Percentiles rank a stretch among this genome's conserved stretches.
Evolutionary conservation across 37 sponge, comb jelly and placozoan genomes (phyloP).

Genomic region (Theonella swinhoei): DNA sequence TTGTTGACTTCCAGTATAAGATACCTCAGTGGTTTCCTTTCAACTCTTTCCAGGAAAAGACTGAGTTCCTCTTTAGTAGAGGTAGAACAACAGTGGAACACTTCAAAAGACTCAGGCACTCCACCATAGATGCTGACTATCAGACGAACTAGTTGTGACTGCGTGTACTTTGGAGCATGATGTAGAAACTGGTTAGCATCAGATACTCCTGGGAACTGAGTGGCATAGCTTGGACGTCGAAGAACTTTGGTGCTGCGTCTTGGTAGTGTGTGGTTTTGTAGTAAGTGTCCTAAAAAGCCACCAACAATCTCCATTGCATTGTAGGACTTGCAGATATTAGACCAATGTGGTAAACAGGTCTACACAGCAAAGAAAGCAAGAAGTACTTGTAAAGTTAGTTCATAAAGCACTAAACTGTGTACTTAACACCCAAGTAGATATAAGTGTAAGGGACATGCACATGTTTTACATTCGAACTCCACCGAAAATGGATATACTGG

Average conservation of each 20-base stretch:
- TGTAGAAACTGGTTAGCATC: conserved; percentile 38
- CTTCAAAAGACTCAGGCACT: conserved; percentile 73
- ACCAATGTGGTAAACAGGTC: not conserved
- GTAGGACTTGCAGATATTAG: not conserved
- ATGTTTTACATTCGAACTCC: too few relatives aligned
- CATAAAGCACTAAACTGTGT: too few relatives aligned
- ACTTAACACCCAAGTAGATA: too few relatives aligned
- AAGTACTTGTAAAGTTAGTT: too few relatives aligned
- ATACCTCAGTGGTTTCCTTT: conserved; percentile 35
- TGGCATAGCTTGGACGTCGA: not conserved
- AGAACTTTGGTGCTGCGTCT: not conserved
- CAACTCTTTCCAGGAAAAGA: conserved; percentile 61
- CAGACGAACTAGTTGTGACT: conserved; percentile 50
- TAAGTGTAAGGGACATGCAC: too few relatives aligned
- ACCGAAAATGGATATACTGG: too few relatives aligned
- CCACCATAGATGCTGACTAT: conserved; percentile 61
- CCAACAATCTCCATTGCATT: conserved; percentile 53
- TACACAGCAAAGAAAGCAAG: too few relatives aligned
- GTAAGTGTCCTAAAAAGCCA: conserved; percentile 29
- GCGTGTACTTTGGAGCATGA: conserved; percentile 42
- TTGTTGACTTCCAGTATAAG: conserved; percentile 69
- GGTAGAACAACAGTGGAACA: conserved; percentile 62
- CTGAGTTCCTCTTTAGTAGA: conserved; percentile 70
- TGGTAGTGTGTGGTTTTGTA: conserved; percentile 37
- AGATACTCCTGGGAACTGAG: not conserved